phyloP scores from a whole-genome alignment of 2,113 vertebrate genomes.

The Leptobrachium ailaonicum region DNA sequence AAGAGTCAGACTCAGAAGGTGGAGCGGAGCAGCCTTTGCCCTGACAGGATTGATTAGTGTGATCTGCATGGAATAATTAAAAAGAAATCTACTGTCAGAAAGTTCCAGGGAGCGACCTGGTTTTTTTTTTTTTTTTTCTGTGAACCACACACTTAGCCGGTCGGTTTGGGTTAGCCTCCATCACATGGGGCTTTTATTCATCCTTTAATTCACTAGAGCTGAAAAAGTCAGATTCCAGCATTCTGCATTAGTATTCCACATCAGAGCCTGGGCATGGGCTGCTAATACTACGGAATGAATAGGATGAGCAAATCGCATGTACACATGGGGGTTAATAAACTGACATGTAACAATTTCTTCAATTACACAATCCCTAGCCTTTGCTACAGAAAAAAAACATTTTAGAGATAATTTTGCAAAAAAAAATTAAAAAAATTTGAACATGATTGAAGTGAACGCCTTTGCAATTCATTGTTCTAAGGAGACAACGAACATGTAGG shows the following conservation, averaged over 20 bases:
- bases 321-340: not conserved
- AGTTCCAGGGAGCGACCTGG: constrained; percentile 60
- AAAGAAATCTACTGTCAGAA: constrained; percentile 53
- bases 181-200: constrained; percentile 70
- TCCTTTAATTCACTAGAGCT: constrained; percentile 75
- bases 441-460: too few relatives aligned
- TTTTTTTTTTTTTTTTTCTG: constrained; percentile 58
- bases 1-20: constrained; percentile 42
- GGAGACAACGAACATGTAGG: too few relatives aligned
- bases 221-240: constrained; percentile 77
- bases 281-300: constrained; percentile 6
- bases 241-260: constrained; percentile 26
- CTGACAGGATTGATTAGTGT: constrained; percentile 50
- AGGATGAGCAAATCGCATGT: not conserved
- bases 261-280: not conserved
- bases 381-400: not conserved
- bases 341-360: not conserved
- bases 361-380: not conserved
- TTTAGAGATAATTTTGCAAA: not conserved
- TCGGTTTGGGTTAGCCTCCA: constrained; percentile 66
- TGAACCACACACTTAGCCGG: constrained; percentile 57
- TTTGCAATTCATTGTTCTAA: too few relatives aligned
- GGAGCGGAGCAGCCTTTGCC: constrained; percentile 18
- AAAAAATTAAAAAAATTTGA: too few relatives aligned
- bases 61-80: constrained; percentile 42